Evolutionary conservation across 1,140 invertebrate genomes (phyloP).

Genomic region (Atta cephalotes): DNA sequence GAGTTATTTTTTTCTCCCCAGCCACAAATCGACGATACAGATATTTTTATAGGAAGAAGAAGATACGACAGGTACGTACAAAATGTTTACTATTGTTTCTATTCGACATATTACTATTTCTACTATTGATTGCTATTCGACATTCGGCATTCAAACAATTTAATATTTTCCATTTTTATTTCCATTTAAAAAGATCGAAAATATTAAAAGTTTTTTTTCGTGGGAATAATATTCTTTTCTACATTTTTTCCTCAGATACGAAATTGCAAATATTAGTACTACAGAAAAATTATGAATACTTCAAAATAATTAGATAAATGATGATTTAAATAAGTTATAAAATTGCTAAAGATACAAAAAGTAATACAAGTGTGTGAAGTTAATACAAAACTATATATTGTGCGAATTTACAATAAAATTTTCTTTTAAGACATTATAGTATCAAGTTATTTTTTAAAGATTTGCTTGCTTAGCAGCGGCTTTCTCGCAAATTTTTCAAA

Average conservation of each 20-base stretch:
- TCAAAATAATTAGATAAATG: not conserved
- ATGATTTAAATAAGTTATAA: no score
- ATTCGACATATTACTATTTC: not conserved
- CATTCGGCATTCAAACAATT: not conserved
- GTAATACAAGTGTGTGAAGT: not conserved
- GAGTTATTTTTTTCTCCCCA: not conserved
- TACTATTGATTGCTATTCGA: not conserved
- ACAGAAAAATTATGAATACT: not conserved
- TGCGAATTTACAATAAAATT: not conserved
- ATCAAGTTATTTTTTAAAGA: not conserved
- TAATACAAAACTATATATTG: not conserved
- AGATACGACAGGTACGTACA: slow-evolving; percentile 27
- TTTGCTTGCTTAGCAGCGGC: not conserved
- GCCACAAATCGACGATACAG: not conserved
- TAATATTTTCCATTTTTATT: not conserved
- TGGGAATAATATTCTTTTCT: not conserved
- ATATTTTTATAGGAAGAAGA: not conserved
- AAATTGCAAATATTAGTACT: not conserved
- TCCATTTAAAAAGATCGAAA: not conserved
- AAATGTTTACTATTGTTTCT: not conserved
- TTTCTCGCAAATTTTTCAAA: not conserved
- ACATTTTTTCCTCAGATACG: not conserved
- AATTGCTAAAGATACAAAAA: not conserved
- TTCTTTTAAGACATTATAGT: not conserved
- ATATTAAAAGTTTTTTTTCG: not conserved